These are phyloP conservation scores for Drosophila lini DNA, from an alignment of 1,140 invertebrate species.

Conservation along the genomic window DNA sequence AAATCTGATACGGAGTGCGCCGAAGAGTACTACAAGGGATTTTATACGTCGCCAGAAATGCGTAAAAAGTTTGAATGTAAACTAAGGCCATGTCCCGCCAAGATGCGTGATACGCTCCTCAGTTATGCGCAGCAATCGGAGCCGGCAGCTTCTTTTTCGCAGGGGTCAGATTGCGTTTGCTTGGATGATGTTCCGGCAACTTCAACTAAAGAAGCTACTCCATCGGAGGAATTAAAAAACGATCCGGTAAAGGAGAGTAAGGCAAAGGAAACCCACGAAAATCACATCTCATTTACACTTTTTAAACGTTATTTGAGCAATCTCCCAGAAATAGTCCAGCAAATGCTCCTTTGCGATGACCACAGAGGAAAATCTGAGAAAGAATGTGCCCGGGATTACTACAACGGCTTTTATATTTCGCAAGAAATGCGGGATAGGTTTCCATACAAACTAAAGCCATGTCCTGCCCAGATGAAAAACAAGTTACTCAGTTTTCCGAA, in stretches of 20 bases:
- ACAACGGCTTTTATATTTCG: constrained; percentile 28
- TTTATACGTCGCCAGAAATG: constrained; percentile 25
- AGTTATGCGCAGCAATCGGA: background rate
- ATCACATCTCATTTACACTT: constrained; percentile 17
- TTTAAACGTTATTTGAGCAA: constrained; percentile 40
- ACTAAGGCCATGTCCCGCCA: constrained; percentile 37
- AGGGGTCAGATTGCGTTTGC: no score
- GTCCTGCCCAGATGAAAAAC: constrained; percentile 21
- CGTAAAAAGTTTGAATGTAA: constrained; percentile 22
- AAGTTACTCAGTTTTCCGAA: constrained; percentile 29
- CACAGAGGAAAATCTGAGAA: constrained; percentile 3
- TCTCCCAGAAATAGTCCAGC: constrained; percentile 29
- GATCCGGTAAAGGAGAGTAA: background rate
- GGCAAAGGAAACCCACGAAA: background rate
- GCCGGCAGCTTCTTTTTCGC: no score
- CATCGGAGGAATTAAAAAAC: background rate
- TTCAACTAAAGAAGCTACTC: background rate
- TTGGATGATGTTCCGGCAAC: background rate
- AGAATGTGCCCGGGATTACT: constrained; percentile 39
- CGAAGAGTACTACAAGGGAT: constrained; percentile 22
- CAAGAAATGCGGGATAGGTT: constrained; percentile 34
- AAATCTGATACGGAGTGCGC: constrained; percentile 11
- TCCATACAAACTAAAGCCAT: constrained; percentile 29
- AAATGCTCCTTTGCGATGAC: constrained; percentile 31
- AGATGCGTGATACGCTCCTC: constrained; percentile 7